Evolutionary conservation across 2,113 vertebrate genomes (phyloP).

Genomic region (Trogon melanurus): DNA sequence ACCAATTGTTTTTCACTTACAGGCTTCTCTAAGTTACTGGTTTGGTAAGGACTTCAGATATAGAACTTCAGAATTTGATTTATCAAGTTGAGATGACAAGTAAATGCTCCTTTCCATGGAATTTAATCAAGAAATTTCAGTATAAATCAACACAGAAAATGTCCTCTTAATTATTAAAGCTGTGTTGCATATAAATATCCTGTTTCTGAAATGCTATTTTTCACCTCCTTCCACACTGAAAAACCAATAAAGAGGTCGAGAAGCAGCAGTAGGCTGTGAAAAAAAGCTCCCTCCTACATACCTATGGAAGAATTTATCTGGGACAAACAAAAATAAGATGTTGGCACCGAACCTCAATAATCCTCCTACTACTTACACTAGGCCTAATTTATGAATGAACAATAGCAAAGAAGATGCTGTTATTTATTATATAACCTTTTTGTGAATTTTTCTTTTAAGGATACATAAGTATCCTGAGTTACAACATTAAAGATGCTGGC

Average conservation of each 20-base stretch:
- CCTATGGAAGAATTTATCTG: not conserved
- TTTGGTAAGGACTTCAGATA: not conserved
- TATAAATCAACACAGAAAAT: not conserved
- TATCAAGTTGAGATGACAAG: not conserved
- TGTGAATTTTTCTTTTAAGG: not conserved
- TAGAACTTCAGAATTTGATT: not conserved
- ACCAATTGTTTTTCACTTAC: not conserved
- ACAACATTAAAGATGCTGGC: not conserved
- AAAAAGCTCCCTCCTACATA: not conserved
- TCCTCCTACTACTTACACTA: no score
- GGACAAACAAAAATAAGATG: not conserved
- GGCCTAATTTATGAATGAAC: not conserved
- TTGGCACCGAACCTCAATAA: no score
- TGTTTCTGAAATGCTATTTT: not conserved
- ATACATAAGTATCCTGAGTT: not conserved
- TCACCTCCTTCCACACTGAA: not conserved
- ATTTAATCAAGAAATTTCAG: not conserved
- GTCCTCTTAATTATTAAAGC: constrained; percentile 3
- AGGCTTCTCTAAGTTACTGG: not conserved
- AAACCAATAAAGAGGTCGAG: not conserved
- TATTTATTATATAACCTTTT: not conserved
- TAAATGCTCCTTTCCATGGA: not conserved
- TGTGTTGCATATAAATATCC: not conserved
- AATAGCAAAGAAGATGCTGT: not conserved
- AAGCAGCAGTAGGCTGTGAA: not conserved